Conservation (phyloP, 2,113 vertebrate species). For the Oenanthe oenanthe region DNA sequence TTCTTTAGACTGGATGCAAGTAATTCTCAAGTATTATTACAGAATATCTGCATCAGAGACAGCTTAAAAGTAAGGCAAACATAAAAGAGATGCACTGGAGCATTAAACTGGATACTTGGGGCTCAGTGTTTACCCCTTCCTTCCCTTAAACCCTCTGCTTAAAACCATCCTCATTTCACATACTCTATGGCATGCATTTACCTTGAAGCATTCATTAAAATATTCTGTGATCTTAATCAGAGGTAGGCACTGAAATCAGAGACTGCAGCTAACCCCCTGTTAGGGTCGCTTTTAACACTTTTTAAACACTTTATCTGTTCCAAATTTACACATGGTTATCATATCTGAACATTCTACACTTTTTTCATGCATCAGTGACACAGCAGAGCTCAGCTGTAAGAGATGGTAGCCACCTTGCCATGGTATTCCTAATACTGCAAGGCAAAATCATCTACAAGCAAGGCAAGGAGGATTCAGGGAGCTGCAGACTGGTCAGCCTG, state of each 20-base stretch:
- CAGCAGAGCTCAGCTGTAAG: neutral
- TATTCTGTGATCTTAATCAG: neutral
- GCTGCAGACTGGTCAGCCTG: neutral
- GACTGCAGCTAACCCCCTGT: neutral
- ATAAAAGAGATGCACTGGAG: neutral
- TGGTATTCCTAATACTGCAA: neutral
- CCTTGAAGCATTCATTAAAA: neutral
- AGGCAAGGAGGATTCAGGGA: neutral
- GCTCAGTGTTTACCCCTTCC: neutral
- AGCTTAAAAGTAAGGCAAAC: constrained; percentile 25
- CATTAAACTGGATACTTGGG: neutral
- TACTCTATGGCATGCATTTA: neutral
- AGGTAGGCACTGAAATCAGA: neutral
- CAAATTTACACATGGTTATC: neutral
- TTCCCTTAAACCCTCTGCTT: neutral
- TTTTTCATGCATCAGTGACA: neutral
- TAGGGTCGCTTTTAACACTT: neutral
- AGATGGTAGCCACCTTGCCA: neutral
- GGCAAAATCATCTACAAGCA: neutral
- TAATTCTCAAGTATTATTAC: constrained; percentile 12
- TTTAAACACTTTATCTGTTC: neutral
- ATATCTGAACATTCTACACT: neutral
- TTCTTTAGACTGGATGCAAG: constrained; percentile 48
- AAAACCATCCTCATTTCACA: neutral
- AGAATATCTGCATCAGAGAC: constrained; percentile 1